Percentiles rank a stretch among this genome's conserved stretches.
Evolutionary conservation across 2,113 vertebrate species (phyloP).

Genomic region (Trematomus loennbergii): DNA sequence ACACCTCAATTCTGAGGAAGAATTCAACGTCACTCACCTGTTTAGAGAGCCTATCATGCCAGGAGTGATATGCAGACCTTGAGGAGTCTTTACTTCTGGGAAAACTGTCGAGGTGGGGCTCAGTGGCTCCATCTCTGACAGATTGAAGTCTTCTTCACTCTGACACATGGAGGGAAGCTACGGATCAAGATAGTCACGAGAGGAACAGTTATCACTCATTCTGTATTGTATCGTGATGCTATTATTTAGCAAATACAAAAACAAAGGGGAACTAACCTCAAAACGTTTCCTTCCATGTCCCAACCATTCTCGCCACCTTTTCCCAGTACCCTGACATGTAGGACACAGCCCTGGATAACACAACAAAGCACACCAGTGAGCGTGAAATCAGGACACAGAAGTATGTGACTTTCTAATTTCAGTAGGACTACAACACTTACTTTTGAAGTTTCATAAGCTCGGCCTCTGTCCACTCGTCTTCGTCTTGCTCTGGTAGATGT

Average conservation of each 20-base stretch:
- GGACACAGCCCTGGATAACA: constrained; percentile 84
- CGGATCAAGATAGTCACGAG: neutral
- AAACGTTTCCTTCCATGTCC: constrained; percentile 83
- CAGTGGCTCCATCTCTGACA: constrained; percentile 77
- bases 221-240: neutral
- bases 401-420: neutral
- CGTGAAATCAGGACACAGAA: neutral
- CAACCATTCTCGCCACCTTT: constrained; percentile 87
- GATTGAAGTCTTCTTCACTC: constrained; percentile 72
- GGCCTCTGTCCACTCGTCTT: constrained; percentile 85
- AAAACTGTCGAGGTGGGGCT: constrained; percentile 83
- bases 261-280: constrained; percentile 78
- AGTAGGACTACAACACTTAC: constrained; percentile 76
- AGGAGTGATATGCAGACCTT: constrained; percentile 90
- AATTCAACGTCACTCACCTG: constrained; percentile 69
- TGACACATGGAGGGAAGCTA: constrained; percentile 85
- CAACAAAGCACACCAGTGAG: neutral
- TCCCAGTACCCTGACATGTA: constrained; percentile 86
- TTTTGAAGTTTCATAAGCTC: constrained; percentile 87
- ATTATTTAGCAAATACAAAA: neutral
- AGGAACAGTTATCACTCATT: neutral
- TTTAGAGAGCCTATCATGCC: constrained; percentile 89
- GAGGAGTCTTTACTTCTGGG: constrained; percentile 86
- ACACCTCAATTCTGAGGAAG: neutral
- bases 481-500: constrained; percentile 23